Evolutionary conservation across 2,113 vertebrate species (phyloP).

Genomic region (Saguinus imperator): DNA sequence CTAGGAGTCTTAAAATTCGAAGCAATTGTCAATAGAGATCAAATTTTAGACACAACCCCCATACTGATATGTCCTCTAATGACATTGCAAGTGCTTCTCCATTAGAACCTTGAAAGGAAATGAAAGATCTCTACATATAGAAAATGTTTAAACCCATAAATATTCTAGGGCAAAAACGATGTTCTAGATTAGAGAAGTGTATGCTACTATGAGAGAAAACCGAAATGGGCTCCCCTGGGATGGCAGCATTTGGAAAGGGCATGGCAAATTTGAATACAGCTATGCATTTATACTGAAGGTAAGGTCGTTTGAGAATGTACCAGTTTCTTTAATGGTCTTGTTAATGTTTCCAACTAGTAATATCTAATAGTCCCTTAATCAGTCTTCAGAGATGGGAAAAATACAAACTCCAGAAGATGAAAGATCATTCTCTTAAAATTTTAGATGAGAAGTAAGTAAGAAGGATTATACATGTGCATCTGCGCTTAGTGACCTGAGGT

Average conservation of each 20-base stretch:
- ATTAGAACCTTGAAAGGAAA: not conserved
- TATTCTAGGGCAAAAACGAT: not conserved
- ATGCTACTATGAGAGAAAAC: not conserved
- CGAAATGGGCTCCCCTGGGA: not conserved
- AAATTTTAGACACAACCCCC: not conserved
- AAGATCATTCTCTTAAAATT: not conserved
- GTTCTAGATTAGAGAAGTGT: not conserved
- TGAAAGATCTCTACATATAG: not conserved
- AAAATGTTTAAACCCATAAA: not conserved
- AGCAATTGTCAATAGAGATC: not conserved
- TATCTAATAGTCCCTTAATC: not conserved
- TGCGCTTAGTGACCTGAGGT: not conserved
- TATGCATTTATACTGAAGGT: slow-evolving; percentile 16
- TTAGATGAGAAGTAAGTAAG: not conserved
- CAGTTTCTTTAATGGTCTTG: not conserved
- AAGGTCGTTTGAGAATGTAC: not conserved
- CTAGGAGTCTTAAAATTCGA: not conserved
- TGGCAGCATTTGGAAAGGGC: not conserved
- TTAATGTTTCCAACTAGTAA: slow-evolving; percentile 24
- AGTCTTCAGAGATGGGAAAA: not conserved
- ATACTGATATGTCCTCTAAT: not conserved
- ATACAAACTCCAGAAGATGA: not conserved
- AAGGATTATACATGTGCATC: not conserved
- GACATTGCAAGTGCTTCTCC: not conserved
- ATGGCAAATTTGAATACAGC: not conserved